These are phyloP conservation scores for Stictonetta naevosa DNA, from an alignment of 2,113 vertebrate species.

Conservation along the genomic window DNA sequence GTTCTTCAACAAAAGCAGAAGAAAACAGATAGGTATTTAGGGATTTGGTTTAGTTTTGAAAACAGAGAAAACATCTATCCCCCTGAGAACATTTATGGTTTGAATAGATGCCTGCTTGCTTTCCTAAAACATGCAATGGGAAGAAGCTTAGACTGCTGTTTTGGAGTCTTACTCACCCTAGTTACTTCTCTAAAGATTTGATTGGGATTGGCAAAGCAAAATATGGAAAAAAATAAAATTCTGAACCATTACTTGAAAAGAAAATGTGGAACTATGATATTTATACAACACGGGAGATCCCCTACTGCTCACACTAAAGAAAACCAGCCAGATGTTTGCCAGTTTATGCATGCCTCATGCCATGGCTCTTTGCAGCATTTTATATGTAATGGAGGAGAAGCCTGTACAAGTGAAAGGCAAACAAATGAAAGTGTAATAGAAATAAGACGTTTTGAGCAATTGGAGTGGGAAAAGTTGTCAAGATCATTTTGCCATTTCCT, in stretches of 20 bases:
- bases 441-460: background rate
- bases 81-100: background rate
- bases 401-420: background rate
- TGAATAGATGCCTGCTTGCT: background rate
- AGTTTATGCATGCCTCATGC: background rate
- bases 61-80: background rate
- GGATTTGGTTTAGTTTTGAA: background rate
- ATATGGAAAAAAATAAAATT: background rate
- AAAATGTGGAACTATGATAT: background rate
- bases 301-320: background rate
- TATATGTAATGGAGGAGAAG: background rate
- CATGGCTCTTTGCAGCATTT: background rate
- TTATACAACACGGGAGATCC: background rate
- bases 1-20: background rate
- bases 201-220: background rate
- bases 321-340: conserved; percentile 3
- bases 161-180: background rate
- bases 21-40: background rate
- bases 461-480: conserved; percentile 41
- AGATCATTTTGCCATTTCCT: conserved; percentile 46
- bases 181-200: background rate
- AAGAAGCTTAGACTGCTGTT: background rate
- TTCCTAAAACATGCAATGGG: background rate
- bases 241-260: background rate
- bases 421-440: conserved; percentile 41